phyloP scores from a whole-genome alignment of 2,888 invertebrate species.

The Cyrtodaria siliqua region DNA sequence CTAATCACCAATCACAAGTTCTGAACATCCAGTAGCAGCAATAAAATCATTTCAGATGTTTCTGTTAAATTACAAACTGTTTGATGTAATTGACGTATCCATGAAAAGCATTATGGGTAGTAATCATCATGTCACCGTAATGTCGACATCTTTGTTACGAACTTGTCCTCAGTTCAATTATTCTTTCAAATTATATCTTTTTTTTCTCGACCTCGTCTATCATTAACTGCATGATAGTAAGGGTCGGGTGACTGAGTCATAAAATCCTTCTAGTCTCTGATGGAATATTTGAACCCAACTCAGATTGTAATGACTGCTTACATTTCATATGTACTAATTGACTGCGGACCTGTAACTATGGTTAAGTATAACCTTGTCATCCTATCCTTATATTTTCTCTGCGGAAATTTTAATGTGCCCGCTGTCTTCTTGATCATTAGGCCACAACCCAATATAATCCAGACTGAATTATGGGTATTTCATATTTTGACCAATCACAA shows the following conservation, averaged over 20 bases:
- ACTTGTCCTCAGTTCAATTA: conserved; percentile 47
- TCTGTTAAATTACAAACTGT: too few relatives aligned
- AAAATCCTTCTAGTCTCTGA: conserved; percentile 36
- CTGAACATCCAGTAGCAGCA: too few relatives aligned
- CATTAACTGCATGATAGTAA: conserved; percentile 49
- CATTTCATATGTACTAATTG: conserved; percentile 49
- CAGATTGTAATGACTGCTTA: conserved; percentile 49
- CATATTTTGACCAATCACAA: conserved; percentile 59
- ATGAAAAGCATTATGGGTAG: conserved; percentile 18
- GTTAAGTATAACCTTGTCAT: conserved; percentile 45
- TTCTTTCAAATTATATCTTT: conserved; percentile 63
- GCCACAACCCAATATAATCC: conserved; percentile 27
- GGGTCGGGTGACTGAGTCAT: conserved; percentile 37
- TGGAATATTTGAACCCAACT: conserved; percentile 14
- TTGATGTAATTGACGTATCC: conserved; percentile 47
- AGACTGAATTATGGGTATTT: conserved; percentile 52
- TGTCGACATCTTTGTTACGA: conserved; percentile 37
- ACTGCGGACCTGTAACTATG: conserved; percentile 26
- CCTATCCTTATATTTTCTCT: conserved; percentile 51
- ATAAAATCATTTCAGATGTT: too few relatives aligned
- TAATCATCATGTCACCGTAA: conserved; percentile 47
- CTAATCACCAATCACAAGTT: too few relatives aligned
- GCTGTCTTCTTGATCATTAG: conserved; percentile 52
- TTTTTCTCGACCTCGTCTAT: conserved; percentile 43
- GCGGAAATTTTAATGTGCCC: conserved; percentile 19